Percentiles rank a stretch among this genome's conserved stretches.
Evolutionary conservation across 2,113 vertebrate species (phyloP).

Genomic region (Gavialis gangeticus): DNA sequence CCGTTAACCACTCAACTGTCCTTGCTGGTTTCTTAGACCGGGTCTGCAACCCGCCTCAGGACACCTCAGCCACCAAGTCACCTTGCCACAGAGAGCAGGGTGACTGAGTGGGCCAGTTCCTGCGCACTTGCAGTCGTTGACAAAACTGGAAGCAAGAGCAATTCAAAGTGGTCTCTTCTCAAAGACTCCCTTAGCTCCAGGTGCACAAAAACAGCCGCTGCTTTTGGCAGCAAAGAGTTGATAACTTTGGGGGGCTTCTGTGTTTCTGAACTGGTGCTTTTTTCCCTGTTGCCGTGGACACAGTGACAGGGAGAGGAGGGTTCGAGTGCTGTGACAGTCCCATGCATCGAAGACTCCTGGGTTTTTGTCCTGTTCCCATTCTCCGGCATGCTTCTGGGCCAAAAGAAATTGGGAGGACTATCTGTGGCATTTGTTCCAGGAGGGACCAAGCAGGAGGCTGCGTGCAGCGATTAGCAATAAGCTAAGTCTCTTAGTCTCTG

Average conservation of each 20-base stretch:
- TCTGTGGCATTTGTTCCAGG: not conserved
- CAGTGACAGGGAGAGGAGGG: conserved; percentile 39
- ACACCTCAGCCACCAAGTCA: not conserved
- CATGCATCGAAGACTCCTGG: not conserved
- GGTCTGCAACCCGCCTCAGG: not conserved
- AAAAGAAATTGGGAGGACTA: not conserved
- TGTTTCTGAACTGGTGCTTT: not conserved
- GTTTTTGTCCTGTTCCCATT: not conserved
- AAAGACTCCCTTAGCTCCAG: not conserved
- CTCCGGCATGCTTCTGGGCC: not conserved
- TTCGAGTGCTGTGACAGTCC: conserved; percentile 2
- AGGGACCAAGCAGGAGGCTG: not conserved
- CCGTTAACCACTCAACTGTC: not conserved
- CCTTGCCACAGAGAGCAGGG: no score
- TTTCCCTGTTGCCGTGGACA: conserved; percentile 65
- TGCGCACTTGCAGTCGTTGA: no score
- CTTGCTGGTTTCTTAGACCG: not conserved
- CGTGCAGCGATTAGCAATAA: conserved; percentile 21
- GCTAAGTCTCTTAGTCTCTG: not conserved
- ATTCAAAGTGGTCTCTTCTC: no score
- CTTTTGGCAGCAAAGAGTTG: not conserved
- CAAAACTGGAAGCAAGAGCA: no score
- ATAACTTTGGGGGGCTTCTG: not conserved
- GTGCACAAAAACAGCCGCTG: conserved; percentile 43
- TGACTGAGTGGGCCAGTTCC: no score